Conservation (phyloP, 2,113 vertebrate genomes). For the Psettodes erumei region DNA sequence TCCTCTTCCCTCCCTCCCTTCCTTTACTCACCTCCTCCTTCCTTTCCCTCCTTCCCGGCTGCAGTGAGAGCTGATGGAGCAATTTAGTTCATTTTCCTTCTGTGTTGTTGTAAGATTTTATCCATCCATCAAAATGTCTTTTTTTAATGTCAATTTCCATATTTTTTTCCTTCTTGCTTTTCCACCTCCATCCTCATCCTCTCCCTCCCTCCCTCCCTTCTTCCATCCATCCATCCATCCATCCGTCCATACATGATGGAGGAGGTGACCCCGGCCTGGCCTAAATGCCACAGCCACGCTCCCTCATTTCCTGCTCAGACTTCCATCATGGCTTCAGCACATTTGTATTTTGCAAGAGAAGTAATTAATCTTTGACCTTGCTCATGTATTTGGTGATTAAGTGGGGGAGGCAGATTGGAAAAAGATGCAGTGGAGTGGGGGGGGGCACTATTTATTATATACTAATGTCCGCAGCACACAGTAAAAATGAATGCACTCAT, state of each 20-base stretch:
- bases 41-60: background rate
- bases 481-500: too few relatives aligned
- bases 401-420: background rate
- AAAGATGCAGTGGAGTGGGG: background rate
- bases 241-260: background rate
- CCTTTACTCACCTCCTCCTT: background rate
- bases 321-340: slow-evolving; percentile 6
- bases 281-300: background rate
- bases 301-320: background rate
- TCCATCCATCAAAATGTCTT: background rate
- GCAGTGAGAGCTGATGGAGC: background rate
- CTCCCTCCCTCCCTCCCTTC: background rate
- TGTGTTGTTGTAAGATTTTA: background rate
- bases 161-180: too few relatives aligned
- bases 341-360: slow-evolving; percentile 21
- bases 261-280: background rate
- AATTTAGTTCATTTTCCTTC: background rate
- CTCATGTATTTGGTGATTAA: slow-evolving; percentile 6
- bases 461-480: too few relatives aligned
- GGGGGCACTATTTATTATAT: background rate
- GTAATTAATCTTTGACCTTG: slow-evolving; percentile 25
- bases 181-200: background rate
- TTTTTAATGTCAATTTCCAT: background rate
- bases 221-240: background rate
- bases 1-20: background rate